A percentile compares a stretch with the other conserved stretches of the same genome.
phyloP scores from a whole-genome alignment of 2,888 invertebrate genomes.

The Galeopsomyia nigrocyanea region DNA sequence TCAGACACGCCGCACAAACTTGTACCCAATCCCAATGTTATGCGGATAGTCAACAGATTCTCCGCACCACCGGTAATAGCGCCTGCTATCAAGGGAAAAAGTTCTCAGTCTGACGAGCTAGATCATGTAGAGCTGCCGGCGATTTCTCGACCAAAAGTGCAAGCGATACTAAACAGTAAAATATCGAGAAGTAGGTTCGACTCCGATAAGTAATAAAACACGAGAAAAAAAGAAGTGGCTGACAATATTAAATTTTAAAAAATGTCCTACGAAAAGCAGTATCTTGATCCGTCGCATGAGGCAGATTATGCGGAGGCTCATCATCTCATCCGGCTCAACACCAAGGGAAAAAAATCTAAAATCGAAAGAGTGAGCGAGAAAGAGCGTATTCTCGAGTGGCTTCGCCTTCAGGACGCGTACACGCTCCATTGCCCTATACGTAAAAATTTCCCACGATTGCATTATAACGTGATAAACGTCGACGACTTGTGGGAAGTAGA shows the following conservation, averaged over 20 bases:
- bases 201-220: too few species aligned
- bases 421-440: constrained; percentile 41
- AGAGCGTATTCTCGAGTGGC: constrained; percentile 33
- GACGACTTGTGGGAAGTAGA: constrained; percentile 49
- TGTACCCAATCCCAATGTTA: too few species aligned
- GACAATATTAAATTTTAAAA: not conserved
- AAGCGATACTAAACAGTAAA: too few species aligned
- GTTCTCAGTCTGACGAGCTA: too few species aligned
- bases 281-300: constrained; percentile 28
- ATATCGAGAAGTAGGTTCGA: too few species aligned
- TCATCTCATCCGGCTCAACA: constrained; percentile 4
- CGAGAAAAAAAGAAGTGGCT: not conserved
- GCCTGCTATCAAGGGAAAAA: too few species aligned
- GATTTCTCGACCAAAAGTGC: too few species aligned
- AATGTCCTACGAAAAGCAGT: constrained; percentile 19
- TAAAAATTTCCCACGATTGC: constrained; percentile 40
- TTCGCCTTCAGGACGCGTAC: constrained; percentile 46
- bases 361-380: not conserved
- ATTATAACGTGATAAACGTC: constrained; percentile 45
- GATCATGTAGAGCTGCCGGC: too few species aligned
- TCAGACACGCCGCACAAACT: too few species aligned
- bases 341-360: not conserved
- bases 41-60: too few species aligned
- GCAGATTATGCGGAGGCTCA: constrained; percentile 20
- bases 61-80: too few species aligned